Evolutionary conservation across 2,888 invertebrate species (phyloP), one percentile per base, ranked within the genome.

Genomic region (Lasius platythorax): DNA sequence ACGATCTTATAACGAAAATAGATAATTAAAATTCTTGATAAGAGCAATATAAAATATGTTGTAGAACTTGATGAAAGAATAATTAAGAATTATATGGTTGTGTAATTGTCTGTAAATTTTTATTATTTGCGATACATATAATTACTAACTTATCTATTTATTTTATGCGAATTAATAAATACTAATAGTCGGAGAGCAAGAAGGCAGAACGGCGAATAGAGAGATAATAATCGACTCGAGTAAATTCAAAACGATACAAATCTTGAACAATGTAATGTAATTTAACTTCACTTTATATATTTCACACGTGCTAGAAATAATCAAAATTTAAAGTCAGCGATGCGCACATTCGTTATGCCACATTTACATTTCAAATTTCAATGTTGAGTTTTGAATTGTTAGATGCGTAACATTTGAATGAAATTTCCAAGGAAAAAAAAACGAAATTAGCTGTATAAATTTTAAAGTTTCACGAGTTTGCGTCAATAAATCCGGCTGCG

Each of bases 171-270:
- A 6, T 2, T 56, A 73, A 73, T 37, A 18, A 73, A 37, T 11
- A 23, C 18, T 11, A 11, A 28, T 73, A n/a, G 11, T 30, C 3
- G 15, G 18, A 66, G 33, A 37, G 43, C 33, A 11, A 46, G 5
- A 75, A 46, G 28, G 18, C 33, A 33, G 64, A 50, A 76, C 15
- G 8, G 23, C 3, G 50, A 66, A 46, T 33, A 15, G 3, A 46
- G 3, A 63, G 9, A 18, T 28, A 63, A 33, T 6, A 23, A 33
- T 18, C 11, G 46, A 4, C 23, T 75, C 3, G 33, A 33, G 18
- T 11, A 66, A 66, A 46, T 64, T 75, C 46, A 64, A n/a, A 75
- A 23, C 50, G 11, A 50, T 75, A 18, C 15, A 15, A 15, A 75
- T 66, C 46, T 66, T 3, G 46, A 66, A 46, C 8, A 58, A 46